Evolutionary conservation across 2,113 vertebrate genomes (phyloP).

Genomic region (Lagopus leucura): DNA sequence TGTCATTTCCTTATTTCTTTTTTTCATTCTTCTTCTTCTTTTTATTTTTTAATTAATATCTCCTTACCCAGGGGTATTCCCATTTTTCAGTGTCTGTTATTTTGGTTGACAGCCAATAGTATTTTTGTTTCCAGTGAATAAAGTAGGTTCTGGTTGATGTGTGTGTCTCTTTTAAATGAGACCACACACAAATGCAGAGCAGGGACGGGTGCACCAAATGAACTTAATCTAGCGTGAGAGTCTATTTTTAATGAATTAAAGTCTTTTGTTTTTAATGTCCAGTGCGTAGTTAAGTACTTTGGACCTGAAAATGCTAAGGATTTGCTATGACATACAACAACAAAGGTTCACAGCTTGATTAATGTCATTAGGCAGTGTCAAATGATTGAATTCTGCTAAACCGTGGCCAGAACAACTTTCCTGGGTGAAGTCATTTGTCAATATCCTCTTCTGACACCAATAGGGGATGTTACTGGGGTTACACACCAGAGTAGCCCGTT

Average conservation of each 20-base stretch:
- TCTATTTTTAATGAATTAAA: slow-evolving; percentile 69
- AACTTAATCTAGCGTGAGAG: slow-evolving; percentile 68
- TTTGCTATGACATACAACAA: slow-evolving; percentile 50
- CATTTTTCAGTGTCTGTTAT: slow-evolving; percentile 51
- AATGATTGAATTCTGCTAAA: not conserved
- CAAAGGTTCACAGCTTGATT: slow-evolving; percentile 44
- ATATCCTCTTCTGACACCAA: not conserved
- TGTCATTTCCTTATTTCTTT: not conserved
- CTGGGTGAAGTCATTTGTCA: not conserved
- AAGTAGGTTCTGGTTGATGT: slow-evolving; percentile 52
- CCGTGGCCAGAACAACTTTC: not conserved
- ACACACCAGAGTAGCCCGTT: not conserved
- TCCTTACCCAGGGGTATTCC: slow-evolving; percentile 44
- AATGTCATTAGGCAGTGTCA: not conserved
- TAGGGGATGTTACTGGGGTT: not conserved
- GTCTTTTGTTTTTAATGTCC: slow-evolving; percentile 67
- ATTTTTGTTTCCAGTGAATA: slow-evolving; percentile 62
- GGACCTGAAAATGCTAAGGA: slow-evolving; percentile 45
- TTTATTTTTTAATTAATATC: slow-evolving; percentile 34
- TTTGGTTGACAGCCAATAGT: slow-evolving; percentile 63
- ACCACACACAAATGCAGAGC: slow-evolving; percentile 59
- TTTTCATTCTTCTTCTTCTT: not conserved
- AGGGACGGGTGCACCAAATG: slow-evolving; percentile 52
- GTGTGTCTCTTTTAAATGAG: slow-evolving; percentile 63
- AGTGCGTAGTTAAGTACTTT: slow-evolving; percentile 55